Base-by-base conservation (phyloP, 2,888 invertebrate genomes). In the Drosophila nr. perissopoda region DNA sequence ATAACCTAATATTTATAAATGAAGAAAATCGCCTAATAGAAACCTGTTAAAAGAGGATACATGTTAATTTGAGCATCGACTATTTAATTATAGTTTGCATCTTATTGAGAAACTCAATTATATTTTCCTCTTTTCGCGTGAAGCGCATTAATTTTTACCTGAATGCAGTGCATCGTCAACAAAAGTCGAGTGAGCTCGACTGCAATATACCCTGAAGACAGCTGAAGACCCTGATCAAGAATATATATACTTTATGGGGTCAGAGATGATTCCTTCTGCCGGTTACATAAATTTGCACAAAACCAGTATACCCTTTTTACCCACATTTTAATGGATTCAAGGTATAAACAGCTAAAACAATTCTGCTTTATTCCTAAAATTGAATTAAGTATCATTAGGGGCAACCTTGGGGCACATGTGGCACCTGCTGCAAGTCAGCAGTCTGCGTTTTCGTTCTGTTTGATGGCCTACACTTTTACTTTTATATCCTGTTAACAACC, bases 401-500 rank as follows among this genome's bases (percentile, higher is more conserved):
- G 56, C 45, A 45, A 29, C 5, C 13, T n/a, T 36, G 34, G 21
- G 45, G 58, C 45, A 48, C 25, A 27, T 59, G 66, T 53, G 78
- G 78, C 74, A 78, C 63, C 75, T 79, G 77, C 63, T 78, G 68
- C 53, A 58, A 38, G 52, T 63, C 18, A 51, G 48, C 67, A 59
- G 54, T 54, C 48, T 52, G 36, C 36, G 7, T 45, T 8, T 78
- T 56, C 33, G 45, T 73, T 65, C 51, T 33, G 60, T 53, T 42
- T 62, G 40, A 33, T 13, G 57, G 45, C 78, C 76, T 79, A 89
- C 85, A 86, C 85, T 86, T 86, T 86, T 86, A 86, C 85, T 86
- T 86, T 89, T 86, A 80, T 89, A 86, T 89, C 89, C 89, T 89
- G 85, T 89, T 86, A 86, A 86, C 85, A 87, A 85, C 88, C 88